Evolutionary conservation across 2,113 vertebrate genomes (phyloP).

Genomic region (Naja naja): DNA sequence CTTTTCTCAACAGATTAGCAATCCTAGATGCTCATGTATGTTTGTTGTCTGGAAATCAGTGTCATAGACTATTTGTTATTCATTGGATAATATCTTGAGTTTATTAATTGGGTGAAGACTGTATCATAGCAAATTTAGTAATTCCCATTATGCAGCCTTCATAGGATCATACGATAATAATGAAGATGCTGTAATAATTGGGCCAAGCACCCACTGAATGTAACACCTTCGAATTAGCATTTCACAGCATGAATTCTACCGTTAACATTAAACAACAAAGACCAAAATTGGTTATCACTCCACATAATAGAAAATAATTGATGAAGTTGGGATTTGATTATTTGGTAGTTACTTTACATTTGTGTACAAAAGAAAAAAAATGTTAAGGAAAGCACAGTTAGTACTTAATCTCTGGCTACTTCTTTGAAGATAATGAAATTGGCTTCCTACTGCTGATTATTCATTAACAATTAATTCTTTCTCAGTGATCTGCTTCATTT

Average conservation of each 20-base stretch:
- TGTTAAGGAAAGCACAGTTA: conserved; percentile 69
- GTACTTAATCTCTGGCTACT: conserved; percentile 78
- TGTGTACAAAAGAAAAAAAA: conserved; percentile 61
- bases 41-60: neutral
- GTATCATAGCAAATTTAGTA: conserved; percentile 60
- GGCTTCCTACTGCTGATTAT: conserved; percentile 85
- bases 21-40: neutral
- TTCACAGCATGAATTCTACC: conserved; percentile 72
- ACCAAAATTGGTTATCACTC: conserved; percentile 73
- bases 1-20: conserved; percentile 18
- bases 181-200: conserved; percentile 78
- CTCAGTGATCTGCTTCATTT: conserved; percentile 80
- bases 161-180: conserved; percentile 75
- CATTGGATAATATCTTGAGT: conserved; percentile 36
- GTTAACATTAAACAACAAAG: conserved; percentile 80
- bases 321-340: conserved; percentile 81
- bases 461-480: conserved; percentile 87
- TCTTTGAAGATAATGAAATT: conserved; percentile 89
- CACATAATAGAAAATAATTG: conserved; percentile 83
- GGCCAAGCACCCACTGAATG: conserved; percentile 68
- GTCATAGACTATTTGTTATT: conserved; percentile 20
- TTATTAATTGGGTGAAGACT: conserved; percentile 46
- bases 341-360: conserved; percentile 80
- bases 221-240: conserved; percentile 85
- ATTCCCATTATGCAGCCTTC: conserved; percentile 57